Percentiles rank a stretch among this genome's conserved stretches.
phyloP scores from a whole-genome alignment of 2,113 vertebrate species.

The Bubo blakistoni region DNA sequence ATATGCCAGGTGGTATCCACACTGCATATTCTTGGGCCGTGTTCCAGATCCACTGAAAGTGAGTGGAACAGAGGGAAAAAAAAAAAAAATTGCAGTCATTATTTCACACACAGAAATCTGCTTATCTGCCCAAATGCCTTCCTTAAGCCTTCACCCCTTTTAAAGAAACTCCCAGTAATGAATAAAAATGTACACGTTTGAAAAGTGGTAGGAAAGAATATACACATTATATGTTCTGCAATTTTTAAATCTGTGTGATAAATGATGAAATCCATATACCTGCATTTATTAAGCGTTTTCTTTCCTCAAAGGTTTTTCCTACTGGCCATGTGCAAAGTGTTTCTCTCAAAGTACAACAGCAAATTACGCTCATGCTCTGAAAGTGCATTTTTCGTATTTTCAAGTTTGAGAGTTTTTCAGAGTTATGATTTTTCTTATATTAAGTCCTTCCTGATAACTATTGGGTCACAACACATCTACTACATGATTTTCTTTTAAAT shows the following conservation, averaged over 20 bases:
- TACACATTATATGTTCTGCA: neutral
- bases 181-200: neutral
- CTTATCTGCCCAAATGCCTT: neutral
- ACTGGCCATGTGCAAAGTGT: neutral
- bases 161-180: neutral
- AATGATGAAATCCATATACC: neutral
- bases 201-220: neutral
- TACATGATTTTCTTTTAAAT: neutral
- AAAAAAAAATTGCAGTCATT: fast-evolving
- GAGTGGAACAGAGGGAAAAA: neutral
- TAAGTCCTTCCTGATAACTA: neutral
- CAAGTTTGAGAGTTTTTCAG: neutral
- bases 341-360: neutral
- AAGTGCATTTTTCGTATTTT: neutral
- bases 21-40: neutral
- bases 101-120: neutral
- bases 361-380: neutral
- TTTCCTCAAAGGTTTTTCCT: neutral
- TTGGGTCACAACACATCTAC: neutral
- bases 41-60: neutral
- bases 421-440: neutral
- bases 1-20: neutral
- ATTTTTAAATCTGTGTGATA: neutral
- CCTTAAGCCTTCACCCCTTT: neutral
- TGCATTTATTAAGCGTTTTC: neutral